These are phyloP conservation scores for Sturmia bella DNA, from an alignment of 2,888 invertebrate genomes.

Conservation along the genomic window DNA sequence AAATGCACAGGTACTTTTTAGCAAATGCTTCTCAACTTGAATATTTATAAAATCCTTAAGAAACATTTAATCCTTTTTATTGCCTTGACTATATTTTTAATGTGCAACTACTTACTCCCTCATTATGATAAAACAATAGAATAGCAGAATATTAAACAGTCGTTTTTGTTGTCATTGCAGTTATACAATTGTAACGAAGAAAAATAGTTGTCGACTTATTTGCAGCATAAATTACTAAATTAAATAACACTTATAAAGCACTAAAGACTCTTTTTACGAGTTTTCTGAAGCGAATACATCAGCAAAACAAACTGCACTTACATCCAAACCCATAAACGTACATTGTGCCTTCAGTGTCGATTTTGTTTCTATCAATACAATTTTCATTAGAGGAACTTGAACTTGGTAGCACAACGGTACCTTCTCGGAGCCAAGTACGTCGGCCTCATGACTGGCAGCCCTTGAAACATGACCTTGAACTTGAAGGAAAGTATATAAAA, in stretches of 20 bases:
- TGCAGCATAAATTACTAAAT: slow-evolving; percentile 27
- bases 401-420: no score
- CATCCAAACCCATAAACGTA: no score
- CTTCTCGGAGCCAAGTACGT: no score
- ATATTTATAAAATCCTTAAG: slow-evolving; percentile 38
- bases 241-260: neutral
- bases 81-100: slow-evolving; percentile 31
- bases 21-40: slow-evolving; percentile 26
- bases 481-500: no score
- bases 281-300: no score
- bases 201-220: slow-evolving; percentile 4
- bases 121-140: slow-evolving; percentile 42
- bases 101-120: slow-evolving; percentile 38
- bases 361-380: no score
- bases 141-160: slow-evolving; percentile 32
- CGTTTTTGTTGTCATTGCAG: neutral
- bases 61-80: slow-evolving; percentile 28
- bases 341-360: no score
- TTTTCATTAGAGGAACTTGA: no score
- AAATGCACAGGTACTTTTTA: neutral
- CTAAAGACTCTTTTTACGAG: neutral
- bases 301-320: no score
- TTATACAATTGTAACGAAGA: neutral
- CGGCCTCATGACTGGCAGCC: no score
- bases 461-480: no score